phyloP scores from a whole-genome alignment of 2,888 invertebrate genomes.

The Gasteruption jaculator region DNA sequence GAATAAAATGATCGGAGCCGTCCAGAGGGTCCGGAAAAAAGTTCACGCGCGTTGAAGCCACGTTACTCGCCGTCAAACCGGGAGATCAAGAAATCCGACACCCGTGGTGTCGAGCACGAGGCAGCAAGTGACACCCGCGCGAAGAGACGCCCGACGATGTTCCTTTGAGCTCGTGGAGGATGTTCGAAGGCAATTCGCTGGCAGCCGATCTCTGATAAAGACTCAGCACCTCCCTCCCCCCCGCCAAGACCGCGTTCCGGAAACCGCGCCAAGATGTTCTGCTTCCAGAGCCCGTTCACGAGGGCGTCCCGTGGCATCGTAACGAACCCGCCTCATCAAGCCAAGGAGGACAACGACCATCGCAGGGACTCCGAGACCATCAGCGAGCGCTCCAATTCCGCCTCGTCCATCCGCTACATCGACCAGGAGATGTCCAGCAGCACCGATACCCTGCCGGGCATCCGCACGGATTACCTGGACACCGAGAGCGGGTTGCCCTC shows the following conservation, averaged over 20 bases:
- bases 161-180: too few species aligned
- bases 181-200: too few species aligned
- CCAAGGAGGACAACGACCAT: slow-evolving; percentile 19
- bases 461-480: slow-evolving; percentile 43
- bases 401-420: slow-evolving; percentile 45
- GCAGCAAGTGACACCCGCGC: too few species aligned
- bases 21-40: slow-evolving; percentile 37
- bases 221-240: too few species aligned
- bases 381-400: slow-evolving; percentile 43
- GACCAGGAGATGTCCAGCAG: slow-evolving; percentile 45
- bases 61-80: background rate
- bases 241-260: too few species aligned
- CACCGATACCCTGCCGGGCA: slow-evolving; percentile 46
- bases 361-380: slow-evolving; percentile 39
- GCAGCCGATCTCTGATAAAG: too few species aligned
- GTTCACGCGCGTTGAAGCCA: slow-evolving; percentile 8
- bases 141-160: too few species aligned
- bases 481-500: slow-evolving; percentile 39
- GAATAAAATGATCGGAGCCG: too few species aligned
- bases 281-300: slow-evolving; percentile 50
- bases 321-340: slow-evolving; percentile 20
- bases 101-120: slow-evolving; percentile 10
- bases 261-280: too few species aligned
- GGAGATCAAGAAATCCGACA: too few species aligned
- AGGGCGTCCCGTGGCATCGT: slow-evolving; percentile 37